Percentiles rank a stretch among this genome's conserved stretches.
Conservation (phyloP, 2,888 invertebrate species). For the Oligia strigilis region DNA sequence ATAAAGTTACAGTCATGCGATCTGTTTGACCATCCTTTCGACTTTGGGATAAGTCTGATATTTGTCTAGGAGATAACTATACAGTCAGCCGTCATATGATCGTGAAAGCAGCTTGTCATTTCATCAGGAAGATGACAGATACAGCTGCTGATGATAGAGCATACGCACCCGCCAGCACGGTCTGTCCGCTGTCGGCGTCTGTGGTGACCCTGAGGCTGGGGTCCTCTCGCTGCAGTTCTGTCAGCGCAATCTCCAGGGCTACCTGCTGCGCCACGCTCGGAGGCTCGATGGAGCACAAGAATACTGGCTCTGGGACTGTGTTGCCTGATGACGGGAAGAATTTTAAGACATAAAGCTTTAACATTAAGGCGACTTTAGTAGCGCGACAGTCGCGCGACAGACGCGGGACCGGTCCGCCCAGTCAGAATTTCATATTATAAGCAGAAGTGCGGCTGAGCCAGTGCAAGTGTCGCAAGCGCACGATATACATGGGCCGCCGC, state of each 20-base stretch:
- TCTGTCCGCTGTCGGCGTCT: slow-evolving; percentile 96
- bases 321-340: slow-evolving; percentile 85
- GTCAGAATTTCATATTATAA: too few species aligned
- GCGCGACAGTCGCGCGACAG: too few species aligned
- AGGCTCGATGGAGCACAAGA: slow-evolving; percentile 98
- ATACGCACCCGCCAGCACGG: slow-evolving; percentile 93
- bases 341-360: not conserved
- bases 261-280: slow-evolving; percentile 94
- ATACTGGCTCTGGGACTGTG: slow-evolving; percentile 97
- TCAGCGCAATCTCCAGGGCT: slow-evolving; percentile 95
- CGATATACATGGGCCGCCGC: too few species aligned
- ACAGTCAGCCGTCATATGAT: not conserved
- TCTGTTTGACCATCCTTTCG: not conserved
- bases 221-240: slow-evolving; percentile 96
- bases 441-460: too few species aligned
- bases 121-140: not conserved
- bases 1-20: not conserved
- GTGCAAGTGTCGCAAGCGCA: too few species aligned
- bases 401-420: too few species aligned
- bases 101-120: not conserved
- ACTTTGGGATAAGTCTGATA: not conserved
- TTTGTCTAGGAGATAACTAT: not conserved
- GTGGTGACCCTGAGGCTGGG: slow-evolving; percentile 95
- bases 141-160: not conserved
- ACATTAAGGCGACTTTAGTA: too few species aligned